A percentile compares a stretch with the other conserved stretches of the same genome.
Conservation (phyloP, 2,113 vertebrate genomes). For the Sylvietta virens region DNA sequence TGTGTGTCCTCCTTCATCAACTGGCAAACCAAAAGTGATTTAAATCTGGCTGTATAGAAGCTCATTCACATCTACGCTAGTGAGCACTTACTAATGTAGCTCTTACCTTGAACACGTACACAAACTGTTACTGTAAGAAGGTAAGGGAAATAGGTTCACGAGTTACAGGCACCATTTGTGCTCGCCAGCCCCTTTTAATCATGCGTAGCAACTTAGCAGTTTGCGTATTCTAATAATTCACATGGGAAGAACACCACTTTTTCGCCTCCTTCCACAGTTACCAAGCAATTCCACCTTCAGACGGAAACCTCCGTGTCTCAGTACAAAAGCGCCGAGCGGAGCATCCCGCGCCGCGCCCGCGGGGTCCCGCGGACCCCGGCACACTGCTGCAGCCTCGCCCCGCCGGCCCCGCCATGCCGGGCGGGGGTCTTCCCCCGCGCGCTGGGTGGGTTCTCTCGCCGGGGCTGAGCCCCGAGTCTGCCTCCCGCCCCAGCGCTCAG, state of each 20-base stretch:
- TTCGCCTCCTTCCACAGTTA: background rate
- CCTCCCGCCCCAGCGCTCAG: background rate
- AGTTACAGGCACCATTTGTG: background rate
- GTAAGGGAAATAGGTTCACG: background rate
- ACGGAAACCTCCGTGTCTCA: rapidly evolving
- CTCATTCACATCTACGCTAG: background rate
- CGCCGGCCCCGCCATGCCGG: background rate
- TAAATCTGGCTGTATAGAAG: background rate
- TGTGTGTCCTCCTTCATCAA: background rate
- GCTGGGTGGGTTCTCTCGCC: background rate
- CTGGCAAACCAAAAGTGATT: background rate
- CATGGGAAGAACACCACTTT: background rate
- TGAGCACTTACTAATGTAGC: background rate
- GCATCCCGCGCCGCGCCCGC: background rate
- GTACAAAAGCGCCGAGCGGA: background rate
- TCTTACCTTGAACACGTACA: background rate
- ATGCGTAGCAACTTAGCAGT: background rate
- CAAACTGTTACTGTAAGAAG: background rate
- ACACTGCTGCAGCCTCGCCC: background rate
- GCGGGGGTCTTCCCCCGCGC: too few relatives aligned
- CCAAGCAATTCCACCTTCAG: background rate
- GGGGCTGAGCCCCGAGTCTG: background rate
- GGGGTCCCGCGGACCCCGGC: background rate
- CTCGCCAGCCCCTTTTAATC: background rate
- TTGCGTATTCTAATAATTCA: background rate